Base-by-base conservation (phyloP, 1,140 invertebrate species). In the Penaeus indicus region DNA sequence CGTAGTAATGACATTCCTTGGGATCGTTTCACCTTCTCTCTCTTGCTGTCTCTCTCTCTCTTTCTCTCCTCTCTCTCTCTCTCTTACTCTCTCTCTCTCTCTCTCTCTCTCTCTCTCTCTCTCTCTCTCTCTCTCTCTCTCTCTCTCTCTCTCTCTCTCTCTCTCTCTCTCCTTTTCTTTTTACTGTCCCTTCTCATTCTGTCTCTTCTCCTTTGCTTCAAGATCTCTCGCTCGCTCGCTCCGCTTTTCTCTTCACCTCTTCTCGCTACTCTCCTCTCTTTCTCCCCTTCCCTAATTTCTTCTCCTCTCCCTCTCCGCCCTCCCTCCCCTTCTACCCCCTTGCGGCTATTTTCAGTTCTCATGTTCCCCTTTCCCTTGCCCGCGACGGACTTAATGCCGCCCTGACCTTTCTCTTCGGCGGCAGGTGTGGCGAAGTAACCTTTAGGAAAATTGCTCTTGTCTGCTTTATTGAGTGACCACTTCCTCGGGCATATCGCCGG, bases 331-430 rank as follows among this genome's bases (percentile, higher is more conserved):
- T 8, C 78, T 22, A 25, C 38, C 78, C 78, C 78, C 54, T 54
- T 54, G 16, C 5, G 54, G 54, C 11, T 13, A 54, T 54, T 54
- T 54, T 54, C 54, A 16, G 54, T 54, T 54, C 54, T 54, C 54
- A 54, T 47, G 78, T 16, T 80, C 61, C 78, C 61, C 78, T 16
- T 47, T 80, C 25, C 13, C 78, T 60, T 42, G 1, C 54, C 78
- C 47, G 18, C 78, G 61, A n/a, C 16, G 78, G 78, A 47, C 78
- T n/a, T n/a, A 60, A 85, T 72, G 69, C 54, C 72, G 54, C 25
- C 16, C 54, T 75, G 69, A 85, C 84, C 84, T 85, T 85, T 77
- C 54, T 60, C 7, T n/a, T 19, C 62, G 47, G 21, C 64, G 83
- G 32, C 83, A 25, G 19, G 19, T 54, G 67, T 54, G 64, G 67